Evolutionary conservation across 2,113 vertebrate species (phyloP).

Genomic region (Phyllopteryx taeniolatus): DNA sequence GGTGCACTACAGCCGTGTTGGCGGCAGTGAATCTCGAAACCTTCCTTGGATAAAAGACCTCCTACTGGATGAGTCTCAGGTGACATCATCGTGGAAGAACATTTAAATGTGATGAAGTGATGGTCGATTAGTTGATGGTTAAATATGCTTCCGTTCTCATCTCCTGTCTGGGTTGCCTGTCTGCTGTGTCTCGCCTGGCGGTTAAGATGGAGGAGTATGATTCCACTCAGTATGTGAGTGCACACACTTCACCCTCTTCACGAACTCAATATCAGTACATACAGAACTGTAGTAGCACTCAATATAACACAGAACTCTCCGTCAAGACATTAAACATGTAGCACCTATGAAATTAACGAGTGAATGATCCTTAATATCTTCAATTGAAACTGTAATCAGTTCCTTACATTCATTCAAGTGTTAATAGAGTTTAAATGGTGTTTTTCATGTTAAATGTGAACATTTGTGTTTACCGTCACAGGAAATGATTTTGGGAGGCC

Average conservation of each 20-base stretch:
- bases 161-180: slow-evolving; percentile 54
- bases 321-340: not conserved
- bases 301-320: not conserved
- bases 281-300: not conserved
- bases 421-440: too few relatives aligned
- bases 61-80: slow-evolving; percentile 91
- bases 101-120: slow-evolving; percentile 17
- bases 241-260: slow-evolving; percentile 31
- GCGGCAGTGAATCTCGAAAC: slow-evolving; percentile 83
- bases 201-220: slow-evolving; percentile 92
- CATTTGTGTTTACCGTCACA: slow-evolving; percentile 45
- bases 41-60: slow-evolving; percentile 88
- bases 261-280: slow-evolving; percentile 24
- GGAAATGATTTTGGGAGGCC: slow-evolving; percentile 87
- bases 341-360: not conserved
- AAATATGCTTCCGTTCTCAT: slow-evolving; percentile 33
- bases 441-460: too few relatives aligned
- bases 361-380: not conserved
- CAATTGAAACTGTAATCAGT: not conserved
- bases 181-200: slow-evolving; percentile 56
- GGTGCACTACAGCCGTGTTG: slow-evolving; percentile 86
- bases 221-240: slow-evolving; percentile 91
- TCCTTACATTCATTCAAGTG: not conserved
- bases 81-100: slow-evolving; percentile 57
- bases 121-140: slow-evolving; percentile 27